phyloP scores from a whole-genome alignment of 1,140 invertebrate genomes.

The Drosophila lini region DNA sequence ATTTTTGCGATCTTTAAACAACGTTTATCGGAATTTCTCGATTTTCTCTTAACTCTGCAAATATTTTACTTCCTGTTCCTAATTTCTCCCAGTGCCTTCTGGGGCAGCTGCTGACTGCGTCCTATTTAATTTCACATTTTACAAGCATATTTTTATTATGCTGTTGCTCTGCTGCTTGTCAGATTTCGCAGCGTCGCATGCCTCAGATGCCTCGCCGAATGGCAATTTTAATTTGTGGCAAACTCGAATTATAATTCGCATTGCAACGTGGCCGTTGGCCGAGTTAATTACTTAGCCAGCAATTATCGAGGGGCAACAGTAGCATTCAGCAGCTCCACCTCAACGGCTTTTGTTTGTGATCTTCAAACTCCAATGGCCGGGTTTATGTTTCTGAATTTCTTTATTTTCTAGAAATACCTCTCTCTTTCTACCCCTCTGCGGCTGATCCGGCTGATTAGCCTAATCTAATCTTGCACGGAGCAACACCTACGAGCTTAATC shows the following conservation, averaged over 20 bases:
- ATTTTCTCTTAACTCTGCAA: too few relatives aligned
- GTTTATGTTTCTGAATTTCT: slow-evolving; percentile 6
- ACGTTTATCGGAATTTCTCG: neutral
- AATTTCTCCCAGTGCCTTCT: slow-evolving; percentile 12
- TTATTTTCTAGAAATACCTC: neutral
- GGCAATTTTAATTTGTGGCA: slow-evolving; percentile 81
- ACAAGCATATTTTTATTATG: slow-evolving; percentile 65
- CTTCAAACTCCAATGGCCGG: slow-evolving; percentile 15
- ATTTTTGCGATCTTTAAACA: too few relatives aligned
- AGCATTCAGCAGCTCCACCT: slow-evolving; percentile 35
- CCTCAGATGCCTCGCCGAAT: slow-evolving; percentile 61
- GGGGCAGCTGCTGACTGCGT: slow-evolving; percentile 44
- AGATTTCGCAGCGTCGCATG: slow-evolving; percentile 72
- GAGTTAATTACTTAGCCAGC: slow-evolving; percentile 69
- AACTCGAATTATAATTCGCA: slow-evolving; percentile 78
- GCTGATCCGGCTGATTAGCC: slow-evolving; percentile 72
- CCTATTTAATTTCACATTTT: slow-evolving; percentile 55
- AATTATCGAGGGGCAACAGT: slow-evolving; percentile 53
- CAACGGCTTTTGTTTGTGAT: slow-evolving; percentile 47
- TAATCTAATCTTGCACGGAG: slow-evolving; percentile 79
- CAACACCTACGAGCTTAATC: slow-evolving; percentile 68
- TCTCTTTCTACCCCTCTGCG: neutral
- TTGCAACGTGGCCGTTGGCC: slow-evolving; percentile 49
- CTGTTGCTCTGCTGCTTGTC: slow-evolving; percentile 66
- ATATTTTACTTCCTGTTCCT: too few relatives aligned